Conservation (phyloP, 2,888 invertebrate genomes). For the Noctua pronuba region DNA sequence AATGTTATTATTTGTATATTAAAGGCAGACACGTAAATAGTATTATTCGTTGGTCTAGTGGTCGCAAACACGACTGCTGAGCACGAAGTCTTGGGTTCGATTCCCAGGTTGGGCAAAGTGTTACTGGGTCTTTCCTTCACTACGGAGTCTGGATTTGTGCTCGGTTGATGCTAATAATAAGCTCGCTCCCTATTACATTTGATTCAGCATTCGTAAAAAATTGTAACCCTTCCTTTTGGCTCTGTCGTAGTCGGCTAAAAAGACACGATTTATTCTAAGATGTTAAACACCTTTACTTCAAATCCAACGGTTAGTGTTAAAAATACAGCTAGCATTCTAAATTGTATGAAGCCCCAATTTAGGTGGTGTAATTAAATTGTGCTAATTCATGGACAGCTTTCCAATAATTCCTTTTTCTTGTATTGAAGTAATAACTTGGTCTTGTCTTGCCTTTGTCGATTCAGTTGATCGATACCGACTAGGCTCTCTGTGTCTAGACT, state of each 20-base stretch:
- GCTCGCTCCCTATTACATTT: too few relatives aligned
- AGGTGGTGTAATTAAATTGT: conserved; percentile 28
- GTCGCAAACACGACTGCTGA: neutral
- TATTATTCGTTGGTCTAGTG: too few relatives aligned
- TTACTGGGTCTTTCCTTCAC: neutral
- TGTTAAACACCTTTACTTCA: neutral
- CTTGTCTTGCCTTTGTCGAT: neutral
- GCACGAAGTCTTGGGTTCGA: neutral
- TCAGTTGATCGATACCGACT: neutral
- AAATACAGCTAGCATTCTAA: neutral
- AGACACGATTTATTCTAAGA: neutral
- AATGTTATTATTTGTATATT: neutral
- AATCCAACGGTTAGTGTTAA: neutral
- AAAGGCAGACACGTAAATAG: neutral
- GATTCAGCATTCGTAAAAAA: neutral
- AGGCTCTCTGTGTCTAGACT: neutral
- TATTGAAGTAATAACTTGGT: conserved; percentile 12
- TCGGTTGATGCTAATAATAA: too few relatives aligned
- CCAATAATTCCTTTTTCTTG: conserved; percentile 1
- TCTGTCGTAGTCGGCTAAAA: neutral
- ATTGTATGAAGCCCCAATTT: conserved; percentile 8
- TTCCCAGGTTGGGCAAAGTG: neutral
- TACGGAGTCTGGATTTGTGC: too few relatives aligned
- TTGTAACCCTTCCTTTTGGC: neutral
- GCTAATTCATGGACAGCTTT: conserved; percentile 12